Base-by-base conservation (phyloP, 37 sponge, comb jelly and placozoan genomes). In the Haliclona indistincta region DNA sequence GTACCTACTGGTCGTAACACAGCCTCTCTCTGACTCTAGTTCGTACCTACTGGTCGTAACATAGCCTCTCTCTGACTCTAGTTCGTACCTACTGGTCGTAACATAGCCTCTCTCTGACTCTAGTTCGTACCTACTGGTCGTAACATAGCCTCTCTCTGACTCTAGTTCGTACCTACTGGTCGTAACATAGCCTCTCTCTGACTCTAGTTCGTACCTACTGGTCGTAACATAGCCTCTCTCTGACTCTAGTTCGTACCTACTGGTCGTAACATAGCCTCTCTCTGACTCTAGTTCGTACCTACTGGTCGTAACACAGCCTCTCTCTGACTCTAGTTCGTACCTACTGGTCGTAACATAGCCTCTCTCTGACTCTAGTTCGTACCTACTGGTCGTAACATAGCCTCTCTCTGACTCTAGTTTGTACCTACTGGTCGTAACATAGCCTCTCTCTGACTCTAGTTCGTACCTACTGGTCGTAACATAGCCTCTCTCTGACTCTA, bases 271-370 rank as follows among this genome's bases (percentile, higher is more conserved):
- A 90, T 82, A 1, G 96, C 96, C 5, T 95, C n/a, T n/a, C n/a
- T n/a, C n/a, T n/a, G n/a, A n/a, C n/a, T n/a, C n/a, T 43, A 88
- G 94, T 93, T 93, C 66, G 73, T 93, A 32, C 78, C 91, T 0
- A 85, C 85, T 42, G 88, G 91, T 6, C 69, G 86, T 15, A 81
- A 87, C 67, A 90, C 86, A 1, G 96, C 96, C 5, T 95, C n/a
- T n/a, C n/a, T n/a, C n/a, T n/a, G n/a, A n/a, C n/a, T n/a, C n/a
- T 43, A 88, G 94, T 93, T 93, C 66, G 73, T 93, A 32, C 78
- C 91, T 0, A 85, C 85, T 42, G 88, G 91, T 6, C 69, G 86
- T 15, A 81, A 87, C 67, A 90, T 82, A 1, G 96, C 96, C 5
- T 95, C n/a, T n/a, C n/a, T n/a, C n/a, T n/a, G n/a, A n/a, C n/a